A percentile compares a stretch with the other conserved stretches of the same genome.
Evolutionary conservation across 2,113 vertebrate species (phyloP).

Genomic region (Brachypteracias leptosomus): DNA sequence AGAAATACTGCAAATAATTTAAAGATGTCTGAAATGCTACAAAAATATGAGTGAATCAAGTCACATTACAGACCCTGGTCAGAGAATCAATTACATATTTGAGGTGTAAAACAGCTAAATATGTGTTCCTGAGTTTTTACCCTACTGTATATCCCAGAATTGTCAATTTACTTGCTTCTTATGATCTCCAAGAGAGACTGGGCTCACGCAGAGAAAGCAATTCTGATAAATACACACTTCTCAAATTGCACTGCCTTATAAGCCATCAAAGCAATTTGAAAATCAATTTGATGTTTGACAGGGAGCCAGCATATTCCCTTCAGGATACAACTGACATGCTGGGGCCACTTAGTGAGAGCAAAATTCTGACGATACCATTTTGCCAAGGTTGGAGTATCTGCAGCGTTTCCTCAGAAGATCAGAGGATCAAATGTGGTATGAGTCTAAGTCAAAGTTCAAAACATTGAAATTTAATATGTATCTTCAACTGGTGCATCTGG

Average conservation of each 20-base stretch:
- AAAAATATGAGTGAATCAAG: not conserved
- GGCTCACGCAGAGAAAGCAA: slow-evolving; percentile 25
- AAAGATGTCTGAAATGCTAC: not conserved
- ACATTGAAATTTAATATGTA: not conserved
- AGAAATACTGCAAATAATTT: not conserved
- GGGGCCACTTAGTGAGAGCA: slow-evolving; percentile 67
- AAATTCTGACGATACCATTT: slow-evolving; percentile 53
- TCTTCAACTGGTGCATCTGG: not conserved
- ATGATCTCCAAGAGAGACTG: not conserved
- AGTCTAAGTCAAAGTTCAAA: slow-evolving; percentile 37
- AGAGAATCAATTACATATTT: not conserved
- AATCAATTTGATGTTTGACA: slow-evolving; percentile 78
- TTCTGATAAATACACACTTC: slow-evolving; percentile 61
- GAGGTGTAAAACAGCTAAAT: not conserved
- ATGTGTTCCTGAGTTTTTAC: not conserved
- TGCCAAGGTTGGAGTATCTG: not conserved
- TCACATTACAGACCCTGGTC: not conserved
- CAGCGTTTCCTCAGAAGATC: not conserved
- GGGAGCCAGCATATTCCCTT: slow-evolving; percentile 49
- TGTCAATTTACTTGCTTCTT: slow-evolving; percentile 27
- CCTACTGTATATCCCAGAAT: not conserved
- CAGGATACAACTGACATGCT: slow-evolving; percentile 54
- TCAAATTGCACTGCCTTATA: slow-evolving; percentile 45
- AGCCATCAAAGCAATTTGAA: slow-evolving; percentile 74
- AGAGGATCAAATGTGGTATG: not conserved